Conservation (phyloP, 2,797 vertebrate species). For the Acipenser oxyrinchus region DNA sequence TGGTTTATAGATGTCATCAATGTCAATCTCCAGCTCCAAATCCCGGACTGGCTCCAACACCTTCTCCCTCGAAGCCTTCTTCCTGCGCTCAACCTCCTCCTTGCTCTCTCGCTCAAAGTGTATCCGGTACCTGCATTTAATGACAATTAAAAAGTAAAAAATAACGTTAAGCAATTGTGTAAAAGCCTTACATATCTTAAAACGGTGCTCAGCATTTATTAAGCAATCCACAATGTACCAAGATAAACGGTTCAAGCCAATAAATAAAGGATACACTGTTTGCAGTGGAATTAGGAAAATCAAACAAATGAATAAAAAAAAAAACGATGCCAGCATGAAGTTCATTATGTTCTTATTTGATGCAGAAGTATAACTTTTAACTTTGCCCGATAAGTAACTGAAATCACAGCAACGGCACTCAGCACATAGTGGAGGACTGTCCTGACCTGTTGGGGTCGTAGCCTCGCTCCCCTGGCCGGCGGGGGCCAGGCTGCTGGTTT, state of each 20-base stretch:
- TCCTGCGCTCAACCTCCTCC: constrained; percentile 79
- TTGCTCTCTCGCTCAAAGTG: constrained; percentile 82
- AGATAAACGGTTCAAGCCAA: no score
- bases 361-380: no score
- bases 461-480: constrained; percentile 53
- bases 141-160: no score
- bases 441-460: constrained; percentile 79
- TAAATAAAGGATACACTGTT: no score
- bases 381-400: not conserved
- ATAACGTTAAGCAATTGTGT: no score
- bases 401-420: not conserved
- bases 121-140: constrained; percentile 64
- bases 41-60: constrained; percentile 59
- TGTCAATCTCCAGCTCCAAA: constrained; percentile 72
- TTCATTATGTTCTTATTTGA: no score
- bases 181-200: no score
- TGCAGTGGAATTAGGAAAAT: no score
- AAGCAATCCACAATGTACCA: no score
- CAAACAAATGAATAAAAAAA: no score
- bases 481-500: constrained; percentile 73
- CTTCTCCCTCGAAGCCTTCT: constrained; percentile 70
- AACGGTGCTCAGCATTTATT: no score
- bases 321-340: no score
- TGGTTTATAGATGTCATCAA: constrained; percentile 67
- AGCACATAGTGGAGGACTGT: constrained; percentile 13